Evolutionary conservation across 2,113 vertebrate species (phyloP).

Genomic region (Myiagra hebetior): DNA sequence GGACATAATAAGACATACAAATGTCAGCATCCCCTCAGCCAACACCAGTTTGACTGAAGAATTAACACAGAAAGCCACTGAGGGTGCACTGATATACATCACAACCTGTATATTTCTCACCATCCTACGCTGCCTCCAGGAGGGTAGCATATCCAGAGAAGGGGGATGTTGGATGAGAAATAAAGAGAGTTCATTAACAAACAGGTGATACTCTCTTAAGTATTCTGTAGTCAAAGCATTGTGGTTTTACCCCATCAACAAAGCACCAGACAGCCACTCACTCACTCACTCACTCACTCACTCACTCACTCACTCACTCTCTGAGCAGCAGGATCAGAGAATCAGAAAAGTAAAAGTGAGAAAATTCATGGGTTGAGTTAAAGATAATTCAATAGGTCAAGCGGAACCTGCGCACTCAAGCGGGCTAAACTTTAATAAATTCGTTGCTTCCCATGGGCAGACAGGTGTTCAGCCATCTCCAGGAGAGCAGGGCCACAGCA

Average conservation of each 20-base stretch:
- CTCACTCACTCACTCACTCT: not conserved
- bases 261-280: rapidly evolving
- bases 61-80: not conserved
- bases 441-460: not conserved
- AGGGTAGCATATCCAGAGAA: not conserved
- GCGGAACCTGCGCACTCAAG: not conserved
- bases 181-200: not conserved
- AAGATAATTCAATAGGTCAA: not conserved
- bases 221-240: not conserved
- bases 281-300: not conserved
- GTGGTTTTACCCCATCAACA: not conserved
- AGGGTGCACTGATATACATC: not conserved
- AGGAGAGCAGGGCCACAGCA: not conserved
- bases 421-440: not conserved
- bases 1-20: not conserved
- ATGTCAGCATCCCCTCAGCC: not conserved
- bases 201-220: not conserved
- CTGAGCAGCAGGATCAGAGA: not conserved
- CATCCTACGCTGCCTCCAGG: not conserved
- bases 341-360: not conserved
- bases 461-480: not conserved
- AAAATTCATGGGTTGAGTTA: not conserved
- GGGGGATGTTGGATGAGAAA: not conserved
- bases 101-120: not conserved
- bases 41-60: not conserved